Conservation (phyloP, 2,888 invertebrate species). For the Limnephilus lunatus region DNA sequence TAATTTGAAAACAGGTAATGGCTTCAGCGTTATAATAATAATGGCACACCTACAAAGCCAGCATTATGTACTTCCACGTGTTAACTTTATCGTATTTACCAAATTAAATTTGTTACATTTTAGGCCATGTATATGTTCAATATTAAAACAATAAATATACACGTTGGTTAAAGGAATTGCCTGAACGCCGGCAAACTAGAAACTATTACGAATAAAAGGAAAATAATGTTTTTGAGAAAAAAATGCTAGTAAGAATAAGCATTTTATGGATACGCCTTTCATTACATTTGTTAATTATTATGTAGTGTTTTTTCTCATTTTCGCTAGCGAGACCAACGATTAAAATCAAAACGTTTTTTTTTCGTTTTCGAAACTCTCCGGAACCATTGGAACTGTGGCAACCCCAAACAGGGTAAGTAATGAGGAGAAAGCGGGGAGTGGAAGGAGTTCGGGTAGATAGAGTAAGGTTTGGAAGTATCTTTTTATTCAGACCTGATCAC, state of each 20-base stretch:
- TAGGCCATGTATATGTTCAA: background rate
- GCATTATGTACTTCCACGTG: background rate
- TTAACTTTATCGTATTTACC: background rate
- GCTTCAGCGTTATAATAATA: slow-evolving; percentile 9
- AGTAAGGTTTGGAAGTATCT: too few relatives aligned
- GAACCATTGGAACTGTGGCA: too few relatives aligned
- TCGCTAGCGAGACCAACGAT: too few relatives aligned
- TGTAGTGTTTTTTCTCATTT: too few relatives aligned
- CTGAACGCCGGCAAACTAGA: background rate
- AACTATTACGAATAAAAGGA: background rate
- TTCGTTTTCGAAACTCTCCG: too few relatives aligned
- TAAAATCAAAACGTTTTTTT: too few relatives aligned
- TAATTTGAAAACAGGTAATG: slow-evolving; percentile 23
- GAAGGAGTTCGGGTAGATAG: too few relatives aligned
- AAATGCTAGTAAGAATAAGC: background rate
- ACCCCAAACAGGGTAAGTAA: too few relatives aligned
- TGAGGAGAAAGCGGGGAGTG: too few relatives aligned
- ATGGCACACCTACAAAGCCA: background rate
- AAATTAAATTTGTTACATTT: background rate
- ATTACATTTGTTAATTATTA: too few relatives aligned
- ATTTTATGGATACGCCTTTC: too few relatives aligned
- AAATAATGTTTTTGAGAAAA: background rate
- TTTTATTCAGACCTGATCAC: too few relatives aligned
- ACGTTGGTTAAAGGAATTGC: background rate
- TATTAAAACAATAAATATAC: background rate